These are phyloP conservation scores for Anser brachyrhynchus DNA, from an alignment of 2,113 vertebrate genomes.

Conservation along the genomic window DNA sequence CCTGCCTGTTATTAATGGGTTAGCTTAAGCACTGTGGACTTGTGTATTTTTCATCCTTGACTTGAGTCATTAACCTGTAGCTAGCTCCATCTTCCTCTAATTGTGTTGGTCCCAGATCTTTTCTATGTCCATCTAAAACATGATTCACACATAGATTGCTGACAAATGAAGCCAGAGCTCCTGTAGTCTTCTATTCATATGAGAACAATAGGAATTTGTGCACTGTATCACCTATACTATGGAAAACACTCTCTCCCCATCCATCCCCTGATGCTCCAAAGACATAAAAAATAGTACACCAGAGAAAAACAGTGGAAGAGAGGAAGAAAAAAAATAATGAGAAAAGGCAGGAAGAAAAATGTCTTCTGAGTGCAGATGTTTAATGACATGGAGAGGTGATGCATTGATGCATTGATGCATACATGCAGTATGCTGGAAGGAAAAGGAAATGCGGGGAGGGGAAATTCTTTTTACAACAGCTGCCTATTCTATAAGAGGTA, in stretches of 20 bases:
- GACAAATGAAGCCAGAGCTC: not conserved
- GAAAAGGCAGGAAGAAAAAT: not conserved
- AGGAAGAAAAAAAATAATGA: slow-evolving; percentile 1
- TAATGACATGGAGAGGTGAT: not conserved
- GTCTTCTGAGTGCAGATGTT: not conserved
- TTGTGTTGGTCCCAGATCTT: not conserved
- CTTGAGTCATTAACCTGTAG: not conserved
- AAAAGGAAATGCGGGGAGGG: not conserved
- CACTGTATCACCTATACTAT: not conserved
- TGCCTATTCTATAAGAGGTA: not conserved
- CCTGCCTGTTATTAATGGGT: not conserved
- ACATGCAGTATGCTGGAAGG: not conserved
- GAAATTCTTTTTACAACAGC: not conserved
- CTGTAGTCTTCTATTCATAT: not conserved
- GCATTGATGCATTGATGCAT: not conserved
- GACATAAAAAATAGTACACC: not conserved
- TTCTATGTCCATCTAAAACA: not conserved
- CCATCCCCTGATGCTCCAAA: not conserved
- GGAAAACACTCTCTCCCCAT: not conserved
- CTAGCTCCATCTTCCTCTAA: not conserved
- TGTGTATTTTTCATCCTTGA: slow-evolving; percentile 2
- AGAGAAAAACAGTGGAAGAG: not conserved
- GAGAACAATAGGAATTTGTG: not conserved
- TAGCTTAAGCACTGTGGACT: not conserved
- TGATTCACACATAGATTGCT: not conserved